Percentiles rank a stretch among this genome's conserved stretches.
Conservation (phyloP, 2,888 invertebrate species). For the Ennomos erosarius region DNA sequence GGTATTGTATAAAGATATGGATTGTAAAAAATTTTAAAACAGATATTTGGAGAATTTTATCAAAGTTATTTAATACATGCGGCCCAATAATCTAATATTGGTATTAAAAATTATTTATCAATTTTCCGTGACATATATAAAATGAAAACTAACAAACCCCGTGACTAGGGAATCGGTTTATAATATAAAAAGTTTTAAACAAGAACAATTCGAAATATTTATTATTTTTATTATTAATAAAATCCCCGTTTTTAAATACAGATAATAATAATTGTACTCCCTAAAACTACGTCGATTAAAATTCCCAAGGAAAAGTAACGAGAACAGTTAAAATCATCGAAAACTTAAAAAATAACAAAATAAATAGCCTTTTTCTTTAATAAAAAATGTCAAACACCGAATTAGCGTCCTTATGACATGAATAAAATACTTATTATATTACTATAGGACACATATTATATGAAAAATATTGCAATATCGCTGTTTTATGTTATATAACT, state of each 20-base stretch:
- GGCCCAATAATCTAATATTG: no score
- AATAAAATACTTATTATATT: slow-evolving; percentile 27
- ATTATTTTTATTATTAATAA: slow-evolving; percentile 10
- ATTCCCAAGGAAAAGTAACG: slow-evolving; percentile 82
- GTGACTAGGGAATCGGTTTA: background rate
- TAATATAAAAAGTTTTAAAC: background rate
- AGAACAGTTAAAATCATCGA: slow-evolving; percentile 83
- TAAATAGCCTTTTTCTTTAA: slow-evolving; percentile 74
- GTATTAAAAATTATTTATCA: no score
- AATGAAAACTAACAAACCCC: no score
- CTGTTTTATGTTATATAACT: slow-evolving; percentile 32
- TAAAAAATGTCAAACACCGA: slow-evolving; percentile 55
- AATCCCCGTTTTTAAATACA: slow-evolving; percentile 25
- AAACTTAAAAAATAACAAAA: slow-evolving; percentile 84
- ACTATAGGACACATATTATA: slow-evolving; percentile 30
- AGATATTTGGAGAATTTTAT: no score
- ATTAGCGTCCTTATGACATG: slow-evolving; percentile 54
- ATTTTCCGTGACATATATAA: no score
- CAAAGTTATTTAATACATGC: no score
- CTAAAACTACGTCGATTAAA: slow-evolving; percentile 78
- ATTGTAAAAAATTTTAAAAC: no score
- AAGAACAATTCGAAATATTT: slow-evolving; percentile 8
- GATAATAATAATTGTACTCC: slow-evolving; percentile 38
- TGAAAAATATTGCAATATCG: slow-evolving; percentile 30
- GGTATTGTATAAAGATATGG: no score